phyloP scores from a whole-genome alignment of 1,140 invertebrate species.

The Leptinotarsa defecta region DNA sequence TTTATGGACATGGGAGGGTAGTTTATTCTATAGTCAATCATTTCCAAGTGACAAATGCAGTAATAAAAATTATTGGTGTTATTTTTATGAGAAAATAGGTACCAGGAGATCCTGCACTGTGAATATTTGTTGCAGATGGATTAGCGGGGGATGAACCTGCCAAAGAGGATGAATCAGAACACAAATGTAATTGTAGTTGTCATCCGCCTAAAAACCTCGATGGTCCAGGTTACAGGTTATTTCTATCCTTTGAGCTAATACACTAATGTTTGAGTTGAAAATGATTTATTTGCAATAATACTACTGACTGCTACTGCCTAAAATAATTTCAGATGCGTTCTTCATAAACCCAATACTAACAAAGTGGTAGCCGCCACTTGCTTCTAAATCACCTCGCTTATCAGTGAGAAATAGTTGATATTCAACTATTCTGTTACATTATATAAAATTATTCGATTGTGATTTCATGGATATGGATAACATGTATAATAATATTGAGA shows the following conservation, averaged over 20 bases:
- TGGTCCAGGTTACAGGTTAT: slow-evolving; percentile 45
- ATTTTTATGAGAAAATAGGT: not conserved
- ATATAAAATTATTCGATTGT: no score
- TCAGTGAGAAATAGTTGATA: no score
- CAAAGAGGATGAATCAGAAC: slow-evolving; percentile 35
- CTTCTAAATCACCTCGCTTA: no score
- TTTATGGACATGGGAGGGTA: not conserved
- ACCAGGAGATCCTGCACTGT: not conserved
- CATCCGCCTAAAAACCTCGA: slow-evolving; percentile 25
- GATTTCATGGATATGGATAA: no score
- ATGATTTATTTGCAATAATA: not conserved
- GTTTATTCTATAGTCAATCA: not conserved
- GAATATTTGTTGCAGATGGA: slow-evolving; percentile 33
- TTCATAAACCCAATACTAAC: no score
- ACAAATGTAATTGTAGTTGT: slow-evolving; percentile 41
- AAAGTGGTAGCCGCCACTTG: no score
- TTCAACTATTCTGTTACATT: no score
- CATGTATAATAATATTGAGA: no score
- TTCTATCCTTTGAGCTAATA: slow-evolving; percentile 39
- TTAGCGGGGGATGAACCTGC: slow-evolving; percentile 37
- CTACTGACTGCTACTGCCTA: no score
- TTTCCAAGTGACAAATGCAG: not conserved
- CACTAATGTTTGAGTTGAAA: slow-evolving; percentile 29
- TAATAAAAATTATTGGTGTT: not conserved
- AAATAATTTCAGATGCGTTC: no score